Conservation (phyloP, 2,888 invertebrate genomes). For the Tetrapedia diversipes region DNA sequence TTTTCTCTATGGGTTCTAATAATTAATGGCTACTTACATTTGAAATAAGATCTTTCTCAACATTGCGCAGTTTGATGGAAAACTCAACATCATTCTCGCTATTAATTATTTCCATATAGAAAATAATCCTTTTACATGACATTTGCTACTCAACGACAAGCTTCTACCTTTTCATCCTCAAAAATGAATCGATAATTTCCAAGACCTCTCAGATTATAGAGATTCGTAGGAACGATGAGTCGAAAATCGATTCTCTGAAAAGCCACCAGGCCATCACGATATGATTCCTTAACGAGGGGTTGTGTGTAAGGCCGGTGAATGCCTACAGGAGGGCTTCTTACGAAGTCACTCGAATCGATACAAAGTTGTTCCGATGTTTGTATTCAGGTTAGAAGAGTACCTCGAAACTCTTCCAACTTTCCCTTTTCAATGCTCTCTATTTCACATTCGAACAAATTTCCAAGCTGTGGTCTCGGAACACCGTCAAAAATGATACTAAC, state of each 20-base stretch:
- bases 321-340: slow-evolving; percentile 19
- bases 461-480: no score
- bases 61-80: no score
- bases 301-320: slow-evolving; percentile 3
- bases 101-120: no score
- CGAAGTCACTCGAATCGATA: slow-evolving; percentile 56
- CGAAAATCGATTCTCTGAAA: slow-evolving; percentile 25
- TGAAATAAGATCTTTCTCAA: no score
- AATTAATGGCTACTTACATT: no score
- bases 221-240: slow-evolving; percentile 15
- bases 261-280: slow-evolving; percentile 25
- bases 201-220: background rate
- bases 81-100: no score
- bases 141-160: no score
- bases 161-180: no score
- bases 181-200: slow-evolving; percentile 29
- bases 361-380: slow-evolving; percentile 31
- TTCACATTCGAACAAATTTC: background rate
- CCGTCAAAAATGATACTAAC: no score
- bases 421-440: background rate
- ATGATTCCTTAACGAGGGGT: slow-evolving; percentile 3
- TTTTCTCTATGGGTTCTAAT: no score
- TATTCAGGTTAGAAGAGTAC: background rate
- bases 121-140: no score
- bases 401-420: slow-evolving; percentile 21